Base-by-base conservation (phyloP, 1,140 invertebrate genomes). In the Drosophila parabipectinata region DNA sequence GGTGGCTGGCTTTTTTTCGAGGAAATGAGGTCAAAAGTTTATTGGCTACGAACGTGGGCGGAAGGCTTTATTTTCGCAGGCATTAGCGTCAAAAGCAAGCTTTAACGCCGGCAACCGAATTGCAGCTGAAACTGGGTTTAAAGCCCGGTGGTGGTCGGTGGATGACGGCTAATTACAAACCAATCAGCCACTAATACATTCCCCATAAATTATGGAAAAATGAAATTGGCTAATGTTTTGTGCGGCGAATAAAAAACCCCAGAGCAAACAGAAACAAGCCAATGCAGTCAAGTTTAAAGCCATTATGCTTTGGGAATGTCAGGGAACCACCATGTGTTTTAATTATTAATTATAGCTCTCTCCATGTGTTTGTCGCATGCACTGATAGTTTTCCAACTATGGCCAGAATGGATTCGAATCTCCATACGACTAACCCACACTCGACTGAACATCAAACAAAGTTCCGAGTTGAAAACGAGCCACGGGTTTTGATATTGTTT, bases 21-120 rank as follows among this genome's bases (percentile, higher is more conserved):
- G 50, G 75, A 88, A 88, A 76, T 77, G 74, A 90, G 88, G 88
- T 90, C 83, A 88, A 90, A 78, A 77, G 83, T 88, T 90, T 88
- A 90, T 90, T 89, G 83, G 68, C 69, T 75, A 66, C 68, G 64
- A 69, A 68, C 59, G 76, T 63, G 60, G 69, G 48, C 24, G n/a
- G 24, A n/a, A 34, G 52, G 45, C 39, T 32, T 54, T 54, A 47
- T 54, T 61, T 47, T 61, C 34, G 39, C 51, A 32, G 64, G 51
- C 64, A 69, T 69, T 69, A 30, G 61, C 62, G 58, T 15, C 58
- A 63, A 63, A 59, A 62, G 24, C 14, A 26, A 30, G 18, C 34
- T 37, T 8, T 45, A 21, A 24, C 32, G 14, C 30, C 24, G 1
- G 2, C 26, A 3, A 15, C 61, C 44, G n/a, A 15, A n/a, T 15